Evolutionary conservation across 2,888 invertebrate genomes (phyloP), one percentile per base, ranked within the genome.

Genomic region (Pandemis heparana): DNA sequence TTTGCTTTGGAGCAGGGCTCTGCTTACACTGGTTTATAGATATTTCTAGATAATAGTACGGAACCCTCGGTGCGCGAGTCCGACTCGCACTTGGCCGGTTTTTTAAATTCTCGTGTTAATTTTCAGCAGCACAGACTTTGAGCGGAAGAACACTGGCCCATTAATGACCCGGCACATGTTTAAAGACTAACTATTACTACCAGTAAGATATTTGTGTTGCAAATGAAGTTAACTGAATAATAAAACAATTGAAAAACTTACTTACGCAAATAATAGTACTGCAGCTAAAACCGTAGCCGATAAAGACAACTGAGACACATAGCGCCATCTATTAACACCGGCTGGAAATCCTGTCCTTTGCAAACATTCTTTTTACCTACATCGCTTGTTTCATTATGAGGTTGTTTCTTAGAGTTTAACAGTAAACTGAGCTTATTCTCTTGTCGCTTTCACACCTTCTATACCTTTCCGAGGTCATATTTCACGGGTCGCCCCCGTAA

Each of bases 271-370:
- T 8, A 32, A 32, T 32, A 32, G 23, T 43, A 12, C 23, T 56
- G 23, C 16, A 56, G 23, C 51, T 53, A 16, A 10, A 56, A 14
- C 12, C 56, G 56, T 51, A 51, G 64, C 48, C 32, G 62, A 51
- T 41, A 14, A 14, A 12, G 41, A 43, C 5, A 43, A n/a, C 41
- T 18, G 14, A 46, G 46, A 39, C 23, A n/a, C 56, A 18, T 48
- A 68, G 59, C 73, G 63, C 73, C 73, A 73, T 73, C 73, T 73
- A 64, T 18, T 48, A 8, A 32, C 23, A 5, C 48, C 16, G 2
- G 23, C 41, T 12, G 14, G 64, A 48, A 73, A 59, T 59, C 14
- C 10, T 8, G 10, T 18, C 23, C 14, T 39, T 56, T 10, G 14
- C 43, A 12, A 43, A 62, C 32, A 46, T 46, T 23, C 23, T 32